Evolutionary conservation across 2,888 invertebrate species (phyloP), one percentile per base, ranked within the genome.

Genomic region (Calliphora vomitoria): DNA sequence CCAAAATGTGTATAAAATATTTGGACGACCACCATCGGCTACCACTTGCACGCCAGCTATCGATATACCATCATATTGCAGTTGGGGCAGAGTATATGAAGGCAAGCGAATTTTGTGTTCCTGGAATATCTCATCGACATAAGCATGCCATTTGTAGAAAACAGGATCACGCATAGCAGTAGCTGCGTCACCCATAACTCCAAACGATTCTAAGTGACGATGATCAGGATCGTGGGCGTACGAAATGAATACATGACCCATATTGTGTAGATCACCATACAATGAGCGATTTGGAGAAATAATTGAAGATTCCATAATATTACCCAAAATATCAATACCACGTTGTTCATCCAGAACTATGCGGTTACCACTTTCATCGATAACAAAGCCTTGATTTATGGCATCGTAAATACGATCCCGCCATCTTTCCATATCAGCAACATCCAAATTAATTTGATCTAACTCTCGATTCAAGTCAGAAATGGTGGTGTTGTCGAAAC

Each of bases 121-220:
- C 89, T 95, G 95, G 95, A 97, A 97, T 38, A 98, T 94, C 89
- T 97, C 96, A 90, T 98, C 97, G 38, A 97, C 94, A 92, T 95
- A 96, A 0, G 96, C 95, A 91, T 98, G 98, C 97, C 97, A 97
- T 91, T 97, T 96, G 94, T 97, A 98, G 95, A 98, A 98, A 20
- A 96, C 94, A 0, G 98, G 97, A 94, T 98, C 98, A 5, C 98
- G 95, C 97, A 98, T 97, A 0, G 97, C 97, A 0, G 97, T 97
- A 0, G 97, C 95, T 0, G 97, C 95, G 91, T 97, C 97, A 0
- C 97, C 97, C 95, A 98, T 97, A 38, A 97, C 96, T 53, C 96
- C 96, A 90, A 96, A 96, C 68, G 95, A 95, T 94, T 98, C 97
- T 96, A 97, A 91, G 81, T 93, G 92, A 64, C 93, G 92, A 91